phyloP scores from a whole-genome alignment of 2,113 vertebrate species.

The Acrocephalus arundinaceus region DNA sequence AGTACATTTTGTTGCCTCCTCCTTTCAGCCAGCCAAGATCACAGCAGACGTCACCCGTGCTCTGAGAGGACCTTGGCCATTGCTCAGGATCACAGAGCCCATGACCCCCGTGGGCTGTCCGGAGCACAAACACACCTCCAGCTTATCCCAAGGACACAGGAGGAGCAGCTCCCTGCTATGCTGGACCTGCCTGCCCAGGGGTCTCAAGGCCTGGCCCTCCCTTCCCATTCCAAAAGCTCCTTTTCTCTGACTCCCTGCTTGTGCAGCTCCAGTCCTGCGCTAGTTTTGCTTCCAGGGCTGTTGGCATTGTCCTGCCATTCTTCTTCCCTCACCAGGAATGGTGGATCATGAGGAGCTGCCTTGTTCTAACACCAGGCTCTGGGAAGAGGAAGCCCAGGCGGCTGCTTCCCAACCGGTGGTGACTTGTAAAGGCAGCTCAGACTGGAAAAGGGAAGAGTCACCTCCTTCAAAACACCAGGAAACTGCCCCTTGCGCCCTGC shows the following conservation, averaged over 20 bases:
- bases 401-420: background rate
- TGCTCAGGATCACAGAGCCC: background rate
- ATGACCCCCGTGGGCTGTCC: fast-evolving
- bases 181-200: background rate
- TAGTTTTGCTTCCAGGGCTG: background rate
- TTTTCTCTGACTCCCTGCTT: background rate
- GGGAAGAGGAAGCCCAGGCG: fast-evolving
- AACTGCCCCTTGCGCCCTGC: background rate
- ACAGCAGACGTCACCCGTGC: background rate
- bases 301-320: background rate
- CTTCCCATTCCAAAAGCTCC: background rate
- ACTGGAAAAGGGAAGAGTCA: background rate
- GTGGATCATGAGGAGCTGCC: background rate
- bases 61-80: background rate
- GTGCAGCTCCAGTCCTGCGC: background rate
- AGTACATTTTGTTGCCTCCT: background rate
- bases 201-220: background rate
- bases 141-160: background rate
- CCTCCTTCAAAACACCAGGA: background rate
- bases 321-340: fast-evolving
- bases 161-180: fast-evolving
- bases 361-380: background rate
- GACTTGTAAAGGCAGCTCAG: background rate
- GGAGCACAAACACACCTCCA: background rate
- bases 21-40: background rate